Percentiles rank a stretch among this genome's conserved stretches.
These are phyloP conservation scores for Ctenomys sociabilis DNA, from an alignment of 2,113 vertebrate genomes.

Conservation along the genomic window DNA sequence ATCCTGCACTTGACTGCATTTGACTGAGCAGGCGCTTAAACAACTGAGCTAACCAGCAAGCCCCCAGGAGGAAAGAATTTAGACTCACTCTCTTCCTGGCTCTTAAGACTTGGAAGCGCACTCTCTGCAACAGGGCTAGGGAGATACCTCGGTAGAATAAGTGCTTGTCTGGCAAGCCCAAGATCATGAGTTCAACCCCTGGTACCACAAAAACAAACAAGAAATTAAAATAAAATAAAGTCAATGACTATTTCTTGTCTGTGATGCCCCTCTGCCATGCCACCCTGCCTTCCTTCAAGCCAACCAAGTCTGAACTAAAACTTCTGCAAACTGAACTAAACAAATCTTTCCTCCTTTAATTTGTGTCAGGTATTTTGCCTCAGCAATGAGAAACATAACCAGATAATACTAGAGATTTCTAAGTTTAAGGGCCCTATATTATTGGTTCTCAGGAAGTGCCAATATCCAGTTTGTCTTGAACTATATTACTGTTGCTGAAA, in stretches of 20 bases:
- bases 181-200: too few species aligned
- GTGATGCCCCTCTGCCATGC: not conserved
- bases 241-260: not conserved
- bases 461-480: not conserved
- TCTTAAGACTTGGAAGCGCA: not conserved
- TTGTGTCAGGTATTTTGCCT: not conserved
- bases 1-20: too few species aligned
- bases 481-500: not conserved
- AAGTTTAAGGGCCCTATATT: not conserved
- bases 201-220: too few species aligned
- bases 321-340: not conserved
- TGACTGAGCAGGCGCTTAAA: too few species aligned
- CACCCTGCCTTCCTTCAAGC: not conserved
- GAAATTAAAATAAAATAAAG: too few species aligned
- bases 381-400: not conserved
- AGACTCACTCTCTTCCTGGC: not conserved
- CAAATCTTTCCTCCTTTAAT: not conserved
- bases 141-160: too few species aligned
- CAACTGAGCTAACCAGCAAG: too few species aligned
- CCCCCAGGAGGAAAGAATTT: not conserved
- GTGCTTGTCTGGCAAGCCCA: too few species aligned
- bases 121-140: too few species aligned
- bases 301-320: not conserved
- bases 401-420: not conserved
- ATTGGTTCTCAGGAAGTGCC: not conserved